phyloP scores from a whole-genome alignment of 2,888 invertebrate genomes.

The Philereme transversata region DNA sequence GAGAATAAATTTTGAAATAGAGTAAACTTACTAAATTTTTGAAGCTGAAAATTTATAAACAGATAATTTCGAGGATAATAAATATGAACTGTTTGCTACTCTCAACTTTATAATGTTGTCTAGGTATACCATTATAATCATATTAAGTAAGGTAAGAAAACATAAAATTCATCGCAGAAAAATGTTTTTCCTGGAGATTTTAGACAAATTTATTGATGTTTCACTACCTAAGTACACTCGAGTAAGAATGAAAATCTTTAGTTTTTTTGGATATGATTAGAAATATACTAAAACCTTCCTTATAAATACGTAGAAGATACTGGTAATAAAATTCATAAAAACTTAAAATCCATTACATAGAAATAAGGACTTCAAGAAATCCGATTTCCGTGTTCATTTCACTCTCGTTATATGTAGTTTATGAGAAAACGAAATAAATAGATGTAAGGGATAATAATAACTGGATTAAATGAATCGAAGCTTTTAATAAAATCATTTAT shows the following conservation, averaged over 20 bases:
- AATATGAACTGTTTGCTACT: constrained; percentile 7
- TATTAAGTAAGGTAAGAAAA: constrained; percentile 2
- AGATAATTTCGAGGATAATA: constrained; percentile 1
- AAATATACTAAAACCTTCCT: background rate
- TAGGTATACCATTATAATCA: constrained; percentile 2
- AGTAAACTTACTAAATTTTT: constrained; percentile 2
- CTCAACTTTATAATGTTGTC: constrained; percentile 11
- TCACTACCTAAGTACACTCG: constrained; percentile 9
- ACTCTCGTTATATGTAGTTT: background rate
- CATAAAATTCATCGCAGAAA: background rate
- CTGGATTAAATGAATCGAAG: constrained; percentile 5
- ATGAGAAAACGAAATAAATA: constrained; percentile 7
- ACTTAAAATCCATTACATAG: constrained; percentile 1
- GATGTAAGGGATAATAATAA: constrained; percentile 1
- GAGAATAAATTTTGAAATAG: constrained; percentile 8
- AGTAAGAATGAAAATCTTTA: constrained; percentile 1
- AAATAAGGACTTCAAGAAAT: constrained; percentile 20
- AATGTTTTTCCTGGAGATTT: constrained; percentile 8
- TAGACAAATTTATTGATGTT: constrained; percentile 22
- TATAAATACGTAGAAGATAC: background rate
- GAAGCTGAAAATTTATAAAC: constrained; percentile 1
- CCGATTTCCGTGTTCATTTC: constrained; percentile 18
- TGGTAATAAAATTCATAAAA: background rate
- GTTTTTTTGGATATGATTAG: background rate
- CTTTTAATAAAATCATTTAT: constrained; percentile 14